Base-by-base conservation (phyloP, 2,888 invertebrate species). In the Patella ulyssiponensis region DNA sequence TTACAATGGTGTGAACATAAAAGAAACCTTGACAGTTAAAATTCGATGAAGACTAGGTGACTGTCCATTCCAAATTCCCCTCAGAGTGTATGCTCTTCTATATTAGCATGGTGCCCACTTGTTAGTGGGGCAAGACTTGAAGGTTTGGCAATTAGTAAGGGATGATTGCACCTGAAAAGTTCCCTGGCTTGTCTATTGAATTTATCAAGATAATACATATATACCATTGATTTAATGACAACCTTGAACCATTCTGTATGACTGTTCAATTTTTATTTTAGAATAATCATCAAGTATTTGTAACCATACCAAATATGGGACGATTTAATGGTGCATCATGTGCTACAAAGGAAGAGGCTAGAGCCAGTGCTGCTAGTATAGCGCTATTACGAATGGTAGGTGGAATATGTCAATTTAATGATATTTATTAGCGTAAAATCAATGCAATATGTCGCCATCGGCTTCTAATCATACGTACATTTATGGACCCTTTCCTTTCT, bases 271-370 rank as follows among this genome's bases (percentile, higher is more conserved):
- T 44, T 44, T 9, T 44, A 69, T 82, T 82, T 53, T 84, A 88
- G 88, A 82, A 76, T 69, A 85, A 85, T 2, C 83, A 75, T 75
- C 80, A 80, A 73, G 86, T 85, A 80, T 91, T 94, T 44, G 92
- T 94, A 52, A 89, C 90, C 2, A 82, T 94, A 58, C 92, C 93
- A 0, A 92, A 92, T 82, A 92, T 92, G 51, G 88, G 91, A 53
- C 82, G 91, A 17, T 93, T 93, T 78, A 88, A 91, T 56, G 93
- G 94, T 12, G 92, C 93, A 7, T 88, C 91, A 53, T 92, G 92
- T n/a, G 73, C 83, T 4, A 92, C 89, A 51, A 91, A 92, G 76
- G 93, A 92, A 74, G 92, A 93, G 80, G 94, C 91, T 51, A 85
- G 88, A 33, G 89, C 91, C 76, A 87, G 87, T 79, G 90, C 90